Percentiles rank a stretch among this genome's conserved stretches.
phyloP scores from a whole-genome alignment of 2,797 vertebrate genomes.

The Leptodactylus fallax region DNA sequence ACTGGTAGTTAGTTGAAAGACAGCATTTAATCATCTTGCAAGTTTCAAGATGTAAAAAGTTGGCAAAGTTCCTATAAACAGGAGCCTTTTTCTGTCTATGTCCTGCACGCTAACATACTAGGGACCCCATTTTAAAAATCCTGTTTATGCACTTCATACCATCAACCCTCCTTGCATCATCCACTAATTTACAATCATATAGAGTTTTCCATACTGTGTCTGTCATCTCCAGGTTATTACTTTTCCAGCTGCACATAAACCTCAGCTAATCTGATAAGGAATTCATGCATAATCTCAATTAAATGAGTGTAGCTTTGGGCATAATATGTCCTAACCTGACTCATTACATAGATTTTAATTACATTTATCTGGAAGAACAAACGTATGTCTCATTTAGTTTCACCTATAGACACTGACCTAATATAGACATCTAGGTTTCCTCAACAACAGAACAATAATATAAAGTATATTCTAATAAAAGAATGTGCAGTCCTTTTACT shows the following conservation, averaged over 20 bases:
- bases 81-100: no score
- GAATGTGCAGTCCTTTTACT: neutral
- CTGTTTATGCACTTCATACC: no score
- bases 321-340: conserved; percentile 26
- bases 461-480: neutral
- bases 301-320: conserved; percentile 25
- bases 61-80: no score
- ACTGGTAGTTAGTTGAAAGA: neutral
- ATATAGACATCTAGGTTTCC: neutral
- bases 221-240: conserved; percentile 25
- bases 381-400: neutral
- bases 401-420: neutral
- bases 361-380: neutral
- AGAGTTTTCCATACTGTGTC: neutral
- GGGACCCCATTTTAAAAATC: no score
- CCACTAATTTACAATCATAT: neutral
- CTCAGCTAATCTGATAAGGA: conserved; percentile 49
- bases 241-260: conserved; percentile 29
- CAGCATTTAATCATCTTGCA: no score
- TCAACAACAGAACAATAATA: neutral
- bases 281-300: conserved; percentile 23
- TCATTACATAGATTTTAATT: conserved; percentile 26
- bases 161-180: no score
- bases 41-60: neutral
- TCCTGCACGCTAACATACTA: no score